These are phyloP conservation scores for Caretta caretta DNA, from an alignment of 2,113 vertebrate genomes.

Conservation along the genomic window DNA sequence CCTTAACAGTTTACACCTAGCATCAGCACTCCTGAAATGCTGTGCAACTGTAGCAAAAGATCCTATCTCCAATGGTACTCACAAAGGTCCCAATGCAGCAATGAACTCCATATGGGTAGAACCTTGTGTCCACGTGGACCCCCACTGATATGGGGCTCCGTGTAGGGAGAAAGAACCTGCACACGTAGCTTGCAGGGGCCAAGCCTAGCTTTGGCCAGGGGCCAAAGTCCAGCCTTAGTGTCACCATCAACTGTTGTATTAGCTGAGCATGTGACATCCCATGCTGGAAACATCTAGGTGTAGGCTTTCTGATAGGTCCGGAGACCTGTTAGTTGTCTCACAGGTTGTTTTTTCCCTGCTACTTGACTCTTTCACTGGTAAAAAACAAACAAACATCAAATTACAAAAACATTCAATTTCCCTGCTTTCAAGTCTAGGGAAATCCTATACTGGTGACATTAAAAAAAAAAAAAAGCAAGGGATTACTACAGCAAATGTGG, in stretches of 20 bases:
- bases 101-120: accelerated
- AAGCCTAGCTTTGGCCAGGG: accelerated
- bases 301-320: conserved; percentile 6
- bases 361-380: not conserved
- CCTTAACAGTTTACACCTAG: conserved; percentile 31
- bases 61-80: accelerated
- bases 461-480: not conserved
- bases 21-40: conserved; percentile 9
- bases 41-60: not conserved
- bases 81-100: not conserved
- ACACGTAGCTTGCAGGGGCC: not conserved
- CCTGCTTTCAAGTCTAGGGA: not conserved
- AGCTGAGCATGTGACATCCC: conserved; percentile 1
- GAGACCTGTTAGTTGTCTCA: conserved; percentile 34
- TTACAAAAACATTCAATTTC: conserved; percentile 43
- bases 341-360: conserved; percentile 7
- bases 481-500: not conserved
- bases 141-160: not conserved
- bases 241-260: not conserved
- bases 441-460: not conserved
- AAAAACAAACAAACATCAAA: not conserved
- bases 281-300: not conserved
- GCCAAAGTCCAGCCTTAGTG: not conserved
- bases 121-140: not conserved
- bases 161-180: not conserved